Conservation (phyloP, 2,797 vertebrate species). For the Orientallactaga sibirica region DNA sequence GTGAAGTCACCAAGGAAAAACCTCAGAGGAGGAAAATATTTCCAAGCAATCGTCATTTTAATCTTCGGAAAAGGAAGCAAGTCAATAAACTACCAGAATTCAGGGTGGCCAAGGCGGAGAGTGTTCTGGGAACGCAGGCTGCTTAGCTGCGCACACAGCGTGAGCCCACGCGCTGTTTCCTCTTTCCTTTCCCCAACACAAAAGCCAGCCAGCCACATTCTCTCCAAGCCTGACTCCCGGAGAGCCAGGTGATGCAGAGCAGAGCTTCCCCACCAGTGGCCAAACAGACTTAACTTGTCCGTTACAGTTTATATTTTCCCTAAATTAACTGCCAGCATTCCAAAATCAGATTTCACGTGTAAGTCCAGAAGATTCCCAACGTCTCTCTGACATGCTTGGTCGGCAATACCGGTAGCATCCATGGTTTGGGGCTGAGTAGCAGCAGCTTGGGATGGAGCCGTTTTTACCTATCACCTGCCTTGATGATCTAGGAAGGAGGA, state of each 20-base stretch:
- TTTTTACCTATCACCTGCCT: not conserved
- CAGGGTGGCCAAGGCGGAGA: not conserved
- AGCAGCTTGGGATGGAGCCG: not conserved
- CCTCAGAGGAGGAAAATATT: slow-evolving; percentile 47
- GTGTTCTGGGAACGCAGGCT: not conserved
- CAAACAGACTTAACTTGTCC: not conserved
- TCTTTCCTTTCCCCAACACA: not conserved
- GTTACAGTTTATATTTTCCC: not conserved
- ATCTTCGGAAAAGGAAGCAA: slow-evolving; percentile 63
- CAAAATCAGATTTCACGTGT: not conserved
- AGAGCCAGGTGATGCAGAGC: not conserved
- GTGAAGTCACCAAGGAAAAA: slow-evolving; percentile 77
- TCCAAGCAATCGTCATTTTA: slow-evolving; percentile 36
- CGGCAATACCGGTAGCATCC: accelerated
- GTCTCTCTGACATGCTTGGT: not conserved
- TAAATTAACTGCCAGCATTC: slow-evolving; percentile 24
- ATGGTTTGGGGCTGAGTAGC: not conserved
- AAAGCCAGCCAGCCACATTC: not conserved
- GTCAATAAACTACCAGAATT: not conserved
- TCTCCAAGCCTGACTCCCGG: not conserved
- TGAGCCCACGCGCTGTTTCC: not conserved
- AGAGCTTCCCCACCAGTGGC: no score
- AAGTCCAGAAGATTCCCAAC: not conserved
- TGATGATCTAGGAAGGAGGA: not conserved
- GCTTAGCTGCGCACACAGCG: not conserved